Base-by-base conservation (phyloP, 2,113 vertebrate genomes). In the Grammomys surdaster region DNA sequence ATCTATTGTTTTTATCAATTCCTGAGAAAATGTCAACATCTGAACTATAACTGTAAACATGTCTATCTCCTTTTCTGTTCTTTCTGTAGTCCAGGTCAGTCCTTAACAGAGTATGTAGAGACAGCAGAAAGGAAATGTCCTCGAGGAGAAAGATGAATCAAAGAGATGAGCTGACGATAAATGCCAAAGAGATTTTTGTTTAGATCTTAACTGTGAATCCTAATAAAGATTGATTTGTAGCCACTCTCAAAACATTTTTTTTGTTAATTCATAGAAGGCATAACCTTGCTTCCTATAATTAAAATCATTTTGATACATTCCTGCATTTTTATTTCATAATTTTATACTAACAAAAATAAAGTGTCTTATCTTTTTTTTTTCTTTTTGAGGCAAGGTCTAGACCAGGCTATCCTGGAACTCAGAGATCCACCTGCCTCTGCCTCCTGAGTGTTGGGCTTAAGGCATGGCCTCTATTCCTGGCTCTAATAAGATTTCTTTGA, bases 211-310 rank as follows among this genome's bases (percentile, higher is more conserved):
- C 13, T 43, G 72, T 78, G 13, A 58, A 85, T 17, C 20, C 72
- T 90, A 10, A 75, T 78, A 73, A 88, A 88, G 43, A 84, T 43
- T 85, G n/a, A 48, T 88, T 85, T 95, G n/a, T 78, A 19, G 75
- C 24, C 3, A 73, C 84, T 69, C 16, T 33, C 31, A 51, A 84
- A 88, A n/a, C 13, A 31, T 65, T 65, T 65, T 56, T 60, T 65
- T 65, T 26, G 24, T 65, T 65, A 65, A 65, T 65, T 26, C 24
- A 26, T 26, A 65, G 63, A 65, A 65, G 63, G 9, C 8, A 65
- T 65, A 65, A 65, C 24, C 63, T 65, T 65, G 63, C 24, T 65
- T 65, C 24, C 63, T 26, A 26, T 65, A 65, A 65, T 65, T 65
- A 65, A 65, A 26, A 65, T 65, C 24, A 2, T 65, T 65, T 65